These are phyloP conservation scores for Tortrix viridana DNA, from an alignment of 2,888 invertebrate genomes.

Conservation along the genomic window DNA sequence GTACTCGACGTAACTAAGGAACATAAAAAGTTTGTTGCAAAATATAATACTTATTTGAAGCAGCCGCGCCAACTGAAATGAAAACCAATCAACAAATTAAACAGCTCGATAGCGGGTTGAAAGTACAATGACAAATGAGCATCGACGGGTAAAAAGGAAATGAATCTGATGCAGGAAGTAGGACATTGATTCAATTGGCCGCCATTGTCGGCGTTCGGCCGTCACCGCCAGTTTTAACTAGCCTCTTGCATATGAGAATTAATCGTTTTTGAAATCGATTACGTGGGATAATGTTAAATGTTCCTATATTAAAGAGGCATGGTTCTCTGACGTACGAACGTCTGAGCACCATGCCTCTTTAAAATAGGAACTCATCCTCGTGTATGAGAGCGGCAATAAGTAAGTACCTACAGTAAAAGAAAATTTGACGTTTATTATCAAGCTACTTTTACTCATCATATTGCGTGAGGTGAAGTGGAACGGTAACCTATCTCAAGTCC, in stretches of 20 bases:
- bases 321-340: too few species aligned
- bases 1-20: too few species aligned
- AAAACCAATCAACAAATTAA: constrained; percentile 72
- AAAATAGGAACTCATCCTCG: too few species aligned
- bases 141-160: constrained; percentile 77
- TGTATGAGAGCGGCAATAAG: too few species aligned
- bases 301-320: too few species aligned
- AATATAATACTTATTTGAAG: too few species aligned
- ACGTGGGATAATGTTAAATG: background rate
- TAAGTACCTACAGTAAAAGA: too few species aligned
- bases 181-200: constrained; percentile 80
- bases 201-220: constrained; percentile 61
- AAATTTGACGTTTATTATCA: too few species aligned
- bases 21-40: background rate
- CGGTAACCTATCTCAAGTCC: too few species aligned
- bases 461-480: too few species aligned
- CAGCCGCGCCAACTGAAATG: constrained; percentile 42
- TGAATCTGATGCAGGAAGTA: constrained; percentile 81
- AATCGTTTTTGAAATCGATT: constrained; percentile 38
- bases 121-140: constrained; percentile 75
- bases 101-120: constrained; percentile 60
- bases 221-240: constrained; percentile 65
- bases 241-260: constrained; percentile 40
- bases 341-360: too few species aligned
- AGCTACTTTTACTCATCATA: too few species aligned